Conservation (phyloP, 1,140 invertebrate genomes). For the Listronotus oregonensis region DNA sequence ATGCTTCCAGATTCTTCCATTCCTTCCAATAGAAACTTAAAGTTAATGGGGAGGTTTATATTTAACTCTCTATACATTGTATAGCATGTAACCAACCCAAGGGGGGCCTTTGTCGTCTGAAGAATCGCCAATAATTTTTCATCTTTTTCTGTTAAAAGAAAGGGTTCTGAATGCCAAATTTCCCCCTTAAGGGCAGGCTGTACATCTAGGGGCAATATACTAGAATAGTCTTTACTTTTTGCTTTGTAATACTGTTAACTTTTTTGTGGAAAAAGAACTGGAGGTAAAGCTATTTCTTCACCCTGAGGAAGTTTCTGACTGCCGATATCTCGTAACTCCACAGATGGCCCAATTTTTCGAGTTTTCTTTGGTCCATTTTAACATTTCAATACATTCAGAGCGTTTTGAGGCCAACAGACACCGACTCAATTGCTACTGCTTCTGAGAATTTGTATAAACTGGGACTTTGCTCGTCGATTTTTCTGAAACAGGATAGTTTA, state of each 20-base stretch:
- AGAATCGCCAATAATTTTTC: slow-evolving; percentile 89
- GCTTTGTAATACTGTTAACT: slow-evolving; percentile 75
- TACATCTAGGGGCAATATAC: slow-evolving; percentile 97
- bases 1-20: slow-evolving; percentile 97
- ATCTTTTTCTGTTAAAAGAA: slow-evolving; percentile 84
- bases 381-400: slow-evolving; percentile 74
- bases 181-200: slow-evolving; percentile 91
- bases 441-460: slow-evolving; percentile 83
- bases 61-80: slow-evolving; percentile 77
- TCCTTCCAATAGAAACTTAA: slow-evolving; percentile 98
- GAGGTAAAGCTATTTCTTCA: slow-evolving; percentile 77
- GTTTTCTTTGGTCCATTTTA: slow-evolving; percentile 77
- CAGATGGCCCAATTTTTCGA: slow-evolving; percentile 78
- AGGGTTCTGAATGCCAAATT: slow-evolving; percentile 96
- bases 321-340: slow-evolving; percentile 84
- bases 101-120: slow-evolving; percentile 93
- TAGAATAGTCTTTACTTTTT: slow-evolving; percentile 82
- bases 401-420: slow-evolving; percentile 87
- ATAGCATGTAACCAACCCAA: slow-evolving; percentile 94
- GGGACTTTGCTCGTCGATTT: slow-evolving; percentile 76
- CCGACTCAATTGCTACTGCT: slow-evolving; percentile 91
- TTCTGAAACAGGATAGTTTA: slow-evolving; percentile 60
- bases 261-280: slow-evolving; percentile 72
- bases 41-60: slow-evolving; percentile 87
- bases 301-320: slow-evolving; percentile 77